Conservation (phyloP, 2,797 vertebrate genomes). For the Ctenopoma multispine region DNA sequence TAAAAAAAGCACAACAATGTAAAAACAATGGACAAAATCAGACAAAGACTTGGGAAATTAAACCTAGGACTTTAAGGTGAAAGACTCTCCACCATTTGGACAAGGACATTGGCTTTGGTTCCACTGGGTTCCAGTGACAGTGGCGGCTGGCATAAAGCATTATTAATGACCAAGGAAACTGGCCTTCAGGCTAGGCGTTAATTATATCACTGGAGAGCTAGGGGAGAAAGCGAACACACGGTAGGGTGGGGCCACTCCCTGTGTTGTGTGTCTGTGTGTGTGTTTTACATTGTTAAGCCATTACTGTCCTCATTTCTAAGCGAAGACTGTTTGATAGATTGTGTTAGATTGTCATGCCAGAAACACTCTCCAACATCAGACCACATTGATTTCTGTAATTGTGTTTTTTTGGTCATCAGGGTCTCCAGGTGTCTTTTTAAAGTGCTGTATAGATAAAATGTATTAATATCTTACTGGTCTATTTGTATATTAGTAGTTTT, state of each 20-base stretch:
- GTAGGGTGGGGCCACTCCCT: conserved; percentile 66
- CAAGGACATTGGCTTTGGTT: conserved; percentile 81
- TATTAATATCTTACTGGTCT: no score
- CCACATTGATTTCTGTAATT: conserved; percentile 52
- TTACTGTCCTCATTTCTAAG: conserved; percentile 73
- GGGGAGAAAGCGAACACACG: conserved; percentile 61
- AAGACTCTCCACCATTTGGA: conserved; percentile 73
- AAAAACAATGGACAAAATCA: conserved; percentile 42
- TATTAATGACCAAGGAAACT: conserved; percentile 86
- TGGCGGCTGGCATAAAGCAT: conserved; percentile 81
- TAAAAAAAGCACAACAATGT: conserved; percentile 49
- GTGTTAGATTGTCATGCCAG: conserved; percentile 46
- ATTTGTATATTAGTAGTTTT: no score
- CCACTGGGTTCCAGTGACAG: conserved; percentile 80
- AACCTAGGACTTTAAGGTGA: conserved; percentile 65
- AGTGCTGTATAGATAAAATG: no score
- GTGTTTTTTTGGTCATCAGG: conserved; percentile 43
- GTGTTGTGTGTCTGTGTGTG: conserved; percentile 51
- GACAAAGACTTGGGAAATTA: conserved; percentile 61
- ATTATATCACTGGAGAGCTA: conserved; percentile 84
- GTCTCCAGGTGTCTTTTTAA: no score
- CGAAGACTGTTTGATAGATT: conserved; percentile 62
- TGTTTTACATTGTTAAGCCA: conserved; percentile 74
- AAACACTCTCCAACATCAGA: conserved; percentile 53
- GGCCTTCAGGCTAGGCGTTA: conserved; percentile 84